Evolutionary conservation across 2,888 invertebrate species (phyloP).

Genomic region (Mesoligia furuncula): DNA sequence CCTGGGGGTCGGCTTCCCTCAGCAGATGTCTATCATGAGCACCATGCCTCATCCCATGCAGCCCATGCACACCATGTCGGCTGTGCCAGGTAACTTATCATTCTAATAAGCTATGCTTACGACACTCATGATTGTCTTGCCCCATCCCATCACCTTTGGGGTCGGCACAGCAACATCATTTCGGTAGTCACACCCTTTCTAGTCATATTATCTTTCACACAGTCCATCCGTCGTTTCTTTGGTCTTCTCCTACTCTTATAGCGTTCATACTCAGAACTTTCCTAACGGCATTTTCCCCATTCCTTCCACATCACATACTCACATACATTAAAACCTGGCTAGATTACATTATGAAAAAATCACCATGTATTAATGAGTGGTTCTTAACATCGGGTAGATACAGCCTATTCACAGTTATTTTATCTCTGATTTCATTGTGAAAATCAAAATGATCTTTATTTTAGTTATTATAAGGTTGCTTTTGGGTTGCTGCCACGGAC

Average conservation of each 20-base stretch:
- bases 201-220: neutral
- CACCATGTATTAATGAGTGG: neutral
- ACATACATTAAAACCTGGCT: neutral
- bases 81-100: slow-evolving; percentile 68
- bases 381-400: no score
- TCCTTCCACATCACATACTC: neutral
- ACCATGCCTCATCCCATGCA: slow-evolving; percentile 62
- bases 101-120: neutral
- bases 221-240: neutral
- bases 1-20: slow-evolving; percentile 73
- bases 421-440: no score
- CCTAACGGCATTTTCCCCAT: neutral
- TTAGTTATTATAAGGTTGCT: no score
- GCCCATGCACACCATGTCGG: slow-evolving; percentile 68
- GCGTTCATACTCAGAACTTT: neutral
- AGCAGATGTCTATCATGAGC: slow-evolving; percentile 74
- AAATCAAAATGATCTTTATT: no score
- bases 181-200: neutral
- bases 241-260: neutral
- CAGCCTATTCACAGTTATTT: no score
- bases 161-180: neutral
- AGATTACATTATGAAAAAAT: neutral
- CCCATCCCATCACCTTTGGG: neutral
- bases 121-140: neutral
- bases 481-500: no score